Percentiles rank a stretch among this genome's conserved stretches.
These are phyloP conservation scores for Pantherophis alleghaniensis DNA, from an alignment of 2,797 vertebrate species.

Conservation along the genomic window DNA sequence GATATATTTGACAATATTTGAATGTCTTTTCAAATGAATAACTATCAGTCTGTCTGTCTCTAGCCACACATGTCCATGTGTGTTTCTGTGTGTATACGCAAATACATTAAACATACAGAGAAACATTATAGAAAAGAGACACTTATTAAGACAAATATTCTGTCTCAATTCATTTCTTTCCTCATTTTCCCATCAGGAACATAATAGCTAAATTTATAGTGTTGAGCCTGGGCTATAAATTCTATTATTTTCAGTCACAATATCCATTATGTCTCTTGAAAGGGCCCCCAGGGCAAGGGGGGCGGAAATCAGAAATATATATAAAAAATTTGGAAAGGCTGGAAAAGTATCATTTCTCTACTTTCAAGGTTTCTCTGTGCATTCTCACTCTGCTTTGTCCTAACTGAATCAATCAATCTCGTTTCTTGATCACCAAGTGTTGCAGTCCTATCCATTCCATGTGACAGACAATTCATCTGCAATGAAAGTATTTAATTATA, in stretches of 20 bases:
- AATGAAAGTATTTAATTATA: constrained; percentile 16
- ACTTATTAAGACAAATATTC: constrained; percentile 73
- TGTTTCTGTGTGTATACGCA: not conserved
- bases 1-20: constrained; percentile 3
- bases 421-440: constrained; percentile 27
- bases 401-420: not conserved
- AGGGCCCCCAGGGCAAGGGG: constrained; percentile 60
- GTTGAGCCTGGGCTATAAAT: constrained; percentile 70
- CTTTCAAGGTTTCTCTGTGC: not conserved
- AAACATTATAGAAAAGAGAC: constrained; percentile 58
- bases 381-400: constrained; percentile 6
- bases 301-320: constrained; percentile 49
- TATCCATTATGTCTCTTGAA: constrained; percentile 68
- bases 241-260: constrained; percentile 69
- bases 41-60: not conserved
- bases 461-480: not conserved
- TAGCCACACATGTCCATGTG: not conserved
- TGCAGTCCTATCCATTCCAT: not conserved
- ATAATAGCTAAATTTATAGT: constrained; percentile 72
- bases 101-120: constrained; percentile 49
- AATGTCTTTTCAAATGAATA: constrained; percentile 15
- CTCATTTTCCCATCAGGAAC: constrained; percentile 71
- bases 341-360: not conserved
- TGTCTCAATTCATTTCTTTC: constrained; percentile 72
- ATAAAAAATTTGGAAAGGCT: constrained; percentile 51